Percentiles rank a stretch among this genome's conserved stretches.
These are phyloP conservation scores for Amblyornis subalaris DNA, from an alignment of 2,113 vertebrate species.

Conservation along the genomic window DNA sequence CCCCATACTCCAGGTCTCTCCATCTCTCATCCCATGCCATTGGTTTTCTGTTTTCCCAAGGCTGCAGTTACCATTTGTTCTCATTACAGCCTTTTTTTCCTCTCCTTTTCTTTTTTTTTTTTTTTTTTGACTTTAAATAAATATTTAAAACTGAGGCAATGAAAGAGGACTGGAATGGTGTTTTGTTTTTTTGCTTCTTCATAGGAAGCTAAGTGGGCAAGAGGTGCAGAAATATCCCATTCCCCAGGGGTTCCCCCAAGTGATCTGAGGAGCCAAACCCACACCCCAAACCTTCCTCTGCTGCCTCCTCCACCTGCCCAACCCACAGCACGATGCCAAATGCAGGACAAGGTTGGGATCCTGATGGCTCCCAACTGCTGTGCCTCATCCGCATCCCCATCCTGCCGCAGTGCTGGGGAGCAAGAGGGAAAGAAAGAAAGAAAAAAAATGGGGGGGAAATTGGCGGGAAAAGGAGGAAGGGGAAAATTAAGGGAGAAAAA, in stretches of 20 bases:
- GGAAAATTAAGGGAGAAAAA: not conserved
- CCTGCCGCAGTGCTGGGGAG: not conserved
- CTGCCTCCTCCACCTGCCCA: not conserved
- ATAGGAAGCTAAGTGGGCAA: not conserved
- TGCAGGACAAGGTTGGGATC: not conserved
- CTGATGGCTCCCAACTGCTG: not conserved
- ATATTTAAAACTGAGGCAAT: conserved; percentile 79
- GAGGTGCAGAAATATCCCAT: not conserved
- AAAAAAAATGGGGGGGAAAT: no score
- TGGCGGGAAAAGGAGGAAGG: not conserved
- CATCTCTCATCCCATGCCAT: not conserved
- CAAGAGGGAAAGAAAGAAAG: not conserved
- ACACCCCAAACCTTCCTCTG: not conserved
- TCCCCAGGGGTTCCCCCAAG: not conserved
- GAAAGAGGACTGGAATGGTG: not conserved
- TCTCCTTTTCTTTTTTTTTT: not conserved
- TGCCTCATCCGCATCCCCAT: no score
- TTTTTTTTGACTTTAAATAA: conserved; percentile 70
- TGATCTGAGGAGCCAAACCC: not conserved
- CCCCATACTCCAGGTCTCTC: not conserved
- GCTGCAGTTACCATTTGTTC: conserved; percentile 13
- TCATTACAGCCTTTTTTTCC: not conserved
- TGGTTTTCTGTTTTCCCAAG: not conserved
- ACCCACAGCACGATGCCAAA: fast-evolving
- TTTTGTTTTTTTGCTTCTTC: not conserved